These are phyloP conservation scores for Parelbella ahira DNA, from an alignment of 2,888 invertebrate genomes.

Conservation along the genomic window DNA sequence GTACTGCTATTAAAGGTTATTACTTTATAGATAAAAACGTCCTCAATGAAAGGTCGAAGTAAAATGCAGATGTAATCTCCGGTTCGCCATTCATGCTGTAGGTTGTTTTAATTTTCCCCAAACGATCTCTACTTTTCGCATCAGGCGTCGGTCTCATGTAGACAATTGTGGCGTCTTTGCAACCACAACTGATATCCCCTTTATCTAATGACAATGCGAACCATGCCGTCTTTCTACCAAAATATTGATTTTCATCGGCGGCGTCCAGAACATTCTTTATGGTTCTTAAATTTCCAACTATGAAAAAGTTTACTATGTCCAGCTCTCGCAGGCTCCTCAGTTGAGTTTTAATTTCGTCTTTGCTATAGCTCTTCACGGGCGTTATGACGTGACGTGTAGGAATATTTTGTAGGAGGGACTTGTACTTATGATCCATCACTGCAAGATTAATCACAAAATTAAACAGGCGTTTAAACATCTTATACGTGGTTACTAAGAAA, in stretches of 20 bases:
- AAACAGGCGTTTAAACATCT: conserved; percentile 7
- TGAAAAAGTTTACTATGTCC: conserved; percentile 94
- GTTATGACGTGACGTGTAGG: conserved; percentile 94
- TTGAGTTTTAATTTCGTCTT: conserved; percentile 84
- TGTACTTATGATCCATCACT: conserved; percentile 97
- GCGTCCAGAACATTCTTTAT: conserved; percentile 85
- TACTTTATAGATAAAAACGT: conserved; percentile 88
- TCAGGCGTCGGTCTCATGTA: conserved; percentile 87
- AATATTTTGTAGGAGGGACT: conserved; percentile 92
- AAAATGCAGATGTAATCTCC: conserved; percentile 90
- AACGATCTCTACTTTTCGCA: conserved; percentile 84
- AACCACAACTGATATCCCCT: conserved; percentile 86
- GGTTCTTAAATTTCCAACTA: conserved; percentile 87
- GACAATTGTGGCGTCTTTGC: conserved; percentile 88
- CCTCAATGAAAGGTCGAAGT: conserved; percentile 90
- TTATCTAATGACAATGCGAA: conserved; percentile 89
- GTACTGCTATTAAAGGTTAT: conserved; percentile 57
- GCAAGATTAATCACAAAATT: conserved; percentile 37
- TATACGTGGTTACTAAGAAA: conserved; percentile 17
- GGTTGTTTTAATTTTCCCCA: conserved; percentile 85
- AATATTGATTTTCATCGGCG: conserved; percentile 87
- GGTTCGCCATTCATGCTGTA: conserved; percentile 86
- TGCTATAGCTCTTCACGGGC: conserved; percentile 78
- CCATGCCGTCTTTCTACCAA: conserved; percentile 93
- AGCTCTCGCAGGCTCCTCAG: conserved; percentile 86